These are phyloP conservation scores for Limanda limanda DNA, from an alignment of 2,113 vertebrate genomes.

Conservation along the genomic window DNA sequence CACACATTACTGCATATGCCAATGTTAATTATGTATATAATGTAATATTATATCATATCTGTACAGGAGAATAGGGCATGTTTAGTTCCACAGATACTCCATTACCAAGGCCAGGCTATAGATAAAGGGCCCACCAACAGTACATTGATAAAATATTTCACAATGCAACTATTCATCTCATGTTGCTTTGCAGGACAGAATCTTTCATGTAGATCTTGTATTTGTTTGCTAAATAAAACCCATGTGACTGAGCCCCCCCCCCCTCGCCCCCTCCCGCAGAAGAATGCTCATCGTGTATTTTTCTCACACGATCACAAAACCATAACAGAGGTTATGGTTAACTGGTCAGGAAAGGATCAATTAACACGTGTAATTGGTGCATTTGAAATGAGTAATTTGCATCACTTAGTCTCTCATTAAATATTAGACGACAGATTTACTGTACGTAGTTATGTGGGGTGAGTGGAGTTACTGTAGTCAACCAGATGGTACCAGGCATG, in stretches of 20 bases:
- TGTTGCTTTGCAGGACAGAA: background rate
- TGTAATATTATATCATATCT: too few species aligned
- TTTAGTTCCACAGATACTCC: too few species aligned
- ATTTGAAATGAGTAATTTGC: slow-evolving; percentile 33
- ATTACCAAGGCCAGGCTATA: too few species aligned
- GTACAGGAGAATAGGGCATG: too few species aligned
- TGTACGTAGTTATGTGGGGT: slow-evolving; percentile 18
- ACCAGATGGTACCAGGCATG: slow-evolving; percentile 7
- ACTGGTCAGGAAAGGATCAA: slow-evolving; percentile 46
- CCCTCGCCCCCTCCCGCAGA: background rate
- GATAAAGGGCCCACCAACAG: too few species aligned
- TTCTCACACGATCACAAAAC: slow-evolving; percentile 21
- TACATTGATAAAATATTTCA: background rate
- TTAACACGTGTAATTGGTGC: slow-evolving; percentile 22
- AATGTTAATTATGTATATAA: too few species aligned
- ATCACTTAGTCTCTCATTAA: slow-evolving; percentile 48
- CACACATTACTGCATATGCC: too few species aligned
- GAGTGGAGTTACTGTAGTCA: slow-evolving; percentile 1
- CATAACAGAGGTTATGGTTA: slow-evolving; percentile 41
- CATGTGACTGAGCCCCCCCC: too few species aligned
- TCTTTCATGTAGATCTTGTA: background rate
- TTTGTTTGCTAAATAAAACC: background rate
- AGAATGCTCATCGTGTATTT: slow-evolving; percentile 34
- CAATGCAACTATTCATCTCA: background rate
- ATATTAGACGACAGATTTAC: slow-evolving; percentile 48